Evolutionary conservation across 2,888 invertebrate species (phyloP).

Genomic region (Rotaria socialis): DNA sequence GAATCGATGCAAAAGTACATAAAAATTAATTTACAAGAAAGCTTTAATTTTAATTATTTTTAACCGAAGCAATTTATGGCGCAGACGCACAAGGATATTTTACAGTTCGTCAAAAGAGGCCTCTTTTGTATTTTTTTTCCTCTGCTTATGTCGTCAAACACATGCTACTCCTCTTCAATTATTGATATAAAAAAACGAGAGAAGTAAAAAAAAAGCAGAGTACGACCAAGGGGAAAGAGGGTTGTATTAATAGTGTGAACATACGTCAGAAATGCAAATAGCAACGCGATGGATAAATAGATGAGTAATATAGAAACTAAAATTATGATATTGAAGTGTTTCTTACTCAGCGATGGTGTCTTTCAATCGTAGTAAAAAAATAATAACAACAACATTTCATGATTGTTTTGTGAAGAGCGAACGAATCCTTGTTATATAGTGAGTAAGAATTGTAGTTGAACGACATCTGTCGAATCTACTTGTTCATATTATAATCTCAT

Average conservation of each 20-base stretch:
- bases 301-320: not conserved
- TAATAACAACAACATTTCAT: not conserved
- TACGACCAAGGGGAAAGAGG: not conserved
- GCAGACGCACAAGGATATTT: not conserved
- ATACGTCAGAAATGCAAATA: not conserved
- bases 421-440: not conserved
- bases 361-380: not conserved
- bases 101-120: not conserved
- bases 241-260: not conserved
- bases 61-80: not conserved
- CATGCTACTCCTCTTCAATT: conserved; percentile 8
- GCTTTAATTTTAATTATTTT: not conserved
- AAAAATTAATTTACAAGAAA: not conserved
- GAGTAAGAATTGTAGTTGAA: not conserved
- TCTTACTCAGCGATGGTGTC: not conserved
- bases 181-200: not conserved
- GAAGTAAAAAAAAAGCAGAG: not conserved
- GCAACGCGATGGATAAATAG: not conserved
- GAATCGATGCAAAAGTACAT: not conserved
- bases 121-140: not conserved
- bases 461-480: not conserved
- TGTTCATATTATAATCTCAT: too few species aligned
- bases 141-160: not conserved
- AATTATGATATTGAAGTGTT: not conserved
- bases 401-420: not conserved